Evolutionary conservation across 2,888 invertebrate genomes (phyloP).

Genomic region (Drosophila helvetica): DNA sequence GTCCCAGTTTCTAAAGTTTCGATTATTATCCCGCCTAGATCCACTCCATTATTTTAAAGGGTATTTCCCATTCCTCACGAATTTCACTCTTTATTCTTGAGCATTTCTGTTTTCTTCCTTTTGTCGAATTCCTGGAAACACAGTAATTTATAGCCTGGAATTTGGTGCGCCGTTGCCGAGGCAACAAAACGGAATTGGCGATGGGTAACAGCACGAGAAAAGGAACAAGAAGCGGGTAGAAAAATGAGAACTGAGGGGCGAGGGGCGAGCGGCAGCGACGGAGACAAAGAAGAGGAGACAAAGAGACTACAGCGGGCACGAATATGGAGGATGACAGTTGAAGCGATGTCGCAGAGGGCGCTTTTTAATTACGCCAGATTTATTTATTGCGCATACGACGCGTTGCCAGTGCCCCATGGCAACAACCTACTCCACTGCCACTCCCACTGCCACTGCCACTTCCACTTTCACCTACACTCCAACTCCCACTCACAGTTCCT

Average conservation of each 20-base stretch:
- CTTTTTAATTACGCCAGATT: constrained; percentile 72
- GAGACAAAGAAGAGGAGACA: constrained; percentile 3
- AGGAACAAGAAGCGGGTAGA: constrained; percentile 22
- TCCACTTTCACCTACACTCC: neutral
- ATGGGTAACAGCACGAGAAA: constrained; percentile 36
- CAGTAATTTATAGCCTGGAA: constrained; percentile 67
- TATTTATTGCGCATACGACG: constrained; percentile 71
- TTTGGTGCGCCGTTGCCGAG: constrained; percentile 54
- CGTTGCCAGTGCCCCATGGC: constrained; percentile 16
- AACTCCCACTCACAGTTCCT: neutral
- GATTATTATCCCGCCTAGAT: neutral
- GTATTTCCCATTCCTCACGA: constrained; percentile 21
- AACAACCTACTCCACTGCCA: too few relatives aligned
- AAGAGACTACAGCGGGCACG: constrained; percentile 12
- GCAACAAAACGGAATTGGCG: constrained; percentile 39
- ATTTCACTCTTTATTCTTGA: neutral
- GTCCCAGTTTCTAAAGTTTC: too few relatives aligned
- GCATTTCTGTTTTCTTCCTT: constrained; percentile 33
- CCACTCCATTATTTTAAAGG: constrained; percentile 9
- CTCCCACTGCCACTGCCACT: neutral
- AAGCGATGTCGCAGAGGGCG: constrained; percentile 51
- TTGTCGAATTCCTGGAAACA: constrained; percentile 66
- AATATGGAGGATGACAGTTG: constrained; percentile 38
- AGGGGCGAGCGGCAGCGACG: constrained; percentile 9
- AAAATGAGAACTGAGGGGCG: too few relatives aligned